Percentiles rank a stretch among this genome's conserved stretches.
Evolutionary conservation across 2,888 invertebrate species (phyloP).

Genomic region (Molanna angustata): DNA sequence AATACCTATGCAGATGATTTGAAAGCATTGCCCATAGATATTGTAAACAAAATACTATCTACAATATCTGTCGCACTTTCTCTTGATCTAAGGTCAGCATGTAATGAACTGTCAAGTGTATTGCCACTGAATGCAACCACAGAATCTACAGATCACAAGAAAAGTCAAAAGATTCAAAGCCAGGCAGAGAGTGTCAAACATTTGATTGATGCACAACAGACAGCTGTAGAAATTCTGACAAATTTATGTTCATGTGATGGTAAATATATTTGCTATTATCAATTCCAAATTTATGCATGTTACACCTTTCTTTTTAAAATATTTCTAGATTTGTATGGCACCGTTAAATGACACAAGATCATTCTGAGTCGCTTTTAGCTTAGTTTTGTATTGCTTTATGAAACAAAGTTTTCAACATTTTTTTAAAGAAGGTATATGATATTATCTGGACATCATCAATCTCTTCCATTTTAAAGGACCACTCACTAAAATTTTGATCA

Average conservation of each 20-base stretch:
- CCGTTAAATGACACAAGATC: too few relatives aligned
- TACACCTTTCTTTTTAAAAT: too few relatives aligned
- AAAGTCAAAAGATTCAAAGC: constrained; percentile 46
- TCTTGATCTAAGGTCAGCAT: constrained; percentile 52
- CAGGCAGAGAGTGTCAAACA: constrained; percentile 52
- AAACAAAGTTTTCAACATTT: too few relatives aligned
- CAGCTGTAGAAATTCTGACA: constrained; percentile 67
- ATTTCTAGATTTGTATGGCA: too few relatives aligned
- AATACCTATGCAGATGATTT: constrained; percentile 52
- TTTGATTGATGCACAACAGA: constrained; percentile 65
- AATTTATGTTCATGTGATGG: constrained; percentile 68
- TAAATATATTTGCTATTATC: constrained; percentile 41
- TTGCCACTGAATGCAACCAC: constrained; percentile 46
- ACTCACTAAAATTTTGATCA: too few relatives aligned
- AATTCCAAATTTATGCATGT: too few relatives aligned
- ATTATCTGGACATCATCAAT: too few relatives aligned
- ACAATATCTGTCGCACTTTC: constrained; percentile 54
- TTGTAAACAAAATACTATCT: constrained; percentile 50
- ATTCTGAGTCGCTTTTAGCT: too few relatives aligned
- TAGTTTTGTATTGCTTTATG: too few relatives aligned
- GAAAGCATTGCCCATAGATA: constrained; percentile 44
- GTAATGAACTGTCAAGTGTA: constrained; percentile 51
- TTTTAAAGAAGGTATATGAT: too few relatives aligned
- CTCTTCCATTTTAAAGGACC: too few relatives aligned
- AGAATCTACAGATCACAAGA: constrained; percentile 42